phyloP scores from a whole-genome alignment of 2,797 vertebrate genomes.

The Lepidocolaptes lacrymiger region DNA sequence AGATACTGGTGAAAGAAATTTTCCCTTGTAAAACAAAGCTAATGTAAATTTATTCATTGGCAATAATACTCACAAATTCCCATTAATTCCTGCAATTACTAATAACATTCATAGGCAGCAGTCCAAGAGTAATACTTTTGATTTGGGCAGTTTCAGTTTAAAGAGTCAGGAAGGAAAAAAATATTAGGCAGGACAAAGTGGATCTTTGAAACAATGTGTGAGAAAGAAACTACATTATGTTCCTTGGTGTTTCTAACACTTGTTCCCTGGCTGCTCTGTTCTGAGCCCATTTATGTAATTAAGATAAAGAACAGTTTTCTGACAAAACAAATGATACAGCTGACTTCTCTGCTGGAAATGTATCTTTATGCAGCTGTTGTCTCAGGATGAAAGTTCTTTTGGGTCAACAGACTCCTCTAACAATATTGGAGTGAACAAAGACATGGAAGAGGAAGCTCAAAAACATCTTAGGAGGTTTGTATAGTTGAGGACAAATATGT shows the following conservation, averaged over 20 bases:
- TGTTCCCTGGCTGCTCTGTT: not conserved
- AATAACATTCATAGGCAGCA: not conserved
- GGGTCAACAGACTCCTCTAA: not conserved
- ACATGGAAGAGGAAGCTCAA: not conserved
- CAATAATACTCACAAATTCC: not conserved
- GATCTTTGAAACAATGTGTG: not conserved
- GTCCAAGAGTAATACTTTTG: constrained; percentile 14
- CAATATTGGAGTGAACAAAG: not conserved
- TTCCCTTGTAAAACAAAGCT: not conserved
- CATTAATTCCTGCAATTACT: not conserved
- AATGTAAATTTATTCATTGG: not conserved
- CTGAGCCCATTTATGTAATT: not conserved
- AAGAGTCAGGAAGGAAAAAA: not conserved
- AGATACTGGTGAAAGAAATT: not conserved
- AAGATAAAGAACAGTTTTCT: not conserved
- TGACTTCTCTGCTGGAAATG: not conserved
- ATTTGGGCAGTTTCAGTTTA: not conserved
- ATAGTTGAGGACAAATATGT: not conserved
- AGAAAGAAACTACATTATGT: not conserved
- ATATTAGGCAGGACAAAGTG: not conserved
- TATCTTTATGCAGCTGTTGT: not conserved
- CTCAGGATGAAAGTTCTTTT: not conserved
- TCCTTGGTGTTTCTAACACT: not conserved
- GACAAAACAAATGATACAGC: not conserved
- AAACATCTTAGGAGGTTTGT: not conserved